Conservation (phyloP, 2,888 invertebrate species). For the Agonopterix arenella region DNA sequence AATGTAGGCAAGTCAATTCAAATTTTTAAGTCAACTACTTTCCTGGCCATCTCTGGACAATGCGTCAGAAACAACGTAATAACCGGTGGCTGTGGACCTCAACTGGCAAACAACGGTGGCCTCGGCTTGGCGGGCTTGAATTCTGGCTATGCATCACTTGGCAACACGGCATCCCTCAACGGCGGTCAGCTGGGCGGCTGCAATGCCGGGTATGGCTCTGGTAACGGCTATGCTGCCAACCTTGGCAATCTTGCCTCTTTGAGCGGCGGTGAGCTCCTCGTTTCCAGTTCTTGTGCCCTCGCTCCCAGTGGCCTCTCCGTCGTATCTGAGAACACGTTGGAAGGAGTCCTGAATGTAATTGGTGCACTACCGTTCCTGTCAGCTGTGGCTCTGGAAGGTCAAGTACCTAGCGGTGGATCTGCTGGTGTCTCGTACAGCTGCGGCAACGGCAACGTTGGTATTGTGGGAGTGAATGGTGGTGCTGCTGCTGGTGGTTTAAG, state of each 20-base stretch:
- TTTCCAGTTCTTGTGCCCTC: constrained; percentile 15
- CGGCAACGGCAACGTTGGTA: constrained; percentile 18
- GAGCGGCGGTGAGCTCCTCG: background rate
- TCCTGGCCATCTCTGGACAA: constrained; percentile 9
- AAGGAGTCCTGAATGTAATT: constrained; percentile 18
- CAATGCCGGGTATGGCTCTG: background rate
- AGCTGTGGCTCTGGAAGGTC: constrained; percentile 21
- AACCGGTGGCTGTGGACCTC: background rate
- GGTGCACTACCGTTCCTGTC: constrained; percentile 24
- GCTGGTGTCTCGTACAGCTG: constrained; percentile 22
- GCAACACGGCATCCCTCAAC: background rate
- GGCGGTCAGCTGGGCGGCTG: background rate
- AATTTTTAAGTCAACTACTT: background rate
- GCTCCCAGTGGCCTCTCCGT: constrained; percentile 22
- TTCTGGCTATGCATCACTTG: background rate
- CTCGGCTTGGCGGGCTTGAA: background rate
- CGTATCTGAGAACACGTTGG: constrained; percentile 24
- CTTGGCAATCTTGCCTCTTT: background rate
- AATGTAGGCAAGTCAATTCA: no score
- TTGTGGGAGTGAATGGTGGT: constrained; percentile 3
- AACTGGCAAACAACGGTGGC: background rate
- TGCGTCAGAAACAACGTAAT: constrained; percentile 3
- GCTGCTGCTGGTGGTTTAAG: background rate
- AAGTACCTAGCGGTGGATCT: constrained; percentile 14
- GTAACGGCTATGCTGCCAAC: background rate